Evolutionary conservation across 2,113 vertebrate genomes (phyloP).

Genomic region (Eublepharis macularius): DNA sequence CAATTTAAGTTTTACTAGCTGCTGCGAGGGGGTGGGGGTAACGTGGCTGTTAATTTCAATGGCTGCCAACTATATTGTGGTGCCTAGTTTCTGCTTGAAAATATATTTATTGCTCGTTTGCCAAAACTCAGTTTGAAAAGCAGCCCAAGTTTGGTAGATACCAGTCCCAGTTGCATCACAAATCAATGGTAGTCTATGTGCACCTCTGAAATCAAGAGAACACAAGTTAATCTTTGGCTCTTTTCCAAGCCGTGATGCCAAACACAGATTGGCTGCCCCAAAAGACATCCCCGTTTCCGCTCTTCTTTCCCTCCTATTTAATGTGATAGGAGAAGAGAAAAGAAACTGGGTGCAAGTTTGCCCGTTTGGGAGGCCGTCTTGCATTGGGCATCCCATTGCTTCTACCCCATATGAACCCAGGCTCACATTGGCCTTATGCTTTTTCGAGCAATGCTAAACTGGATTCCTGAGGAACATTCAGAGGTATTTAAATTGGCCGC

Average conservation of each 20-base stretch:
- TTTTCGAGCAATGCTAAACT: constrained; percentile 17
- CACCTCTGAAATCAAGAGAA: neutral
- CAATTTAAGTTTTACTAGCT: neutral
- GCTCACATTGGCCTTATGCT: neutral
- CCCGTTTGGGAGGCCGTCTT: neutral
- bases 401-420: neutral
- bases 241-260: neutral
- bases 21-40: neutral
- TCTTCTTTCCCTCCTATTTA: neutral
- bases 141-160: too few species aligned
- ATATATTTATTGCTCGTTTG: too few species aligned
- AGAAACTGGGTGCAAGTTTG: neutral
- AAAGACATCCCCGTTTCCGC: neutral
- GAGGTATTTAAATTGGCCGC: constrained; percentile 42
- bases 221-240: neutral
- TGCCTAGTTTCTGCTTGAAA: neutral
- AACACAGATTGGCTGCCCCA: too few species aligned
- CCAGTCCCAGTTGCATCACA: neutral
- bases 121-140: neutral
- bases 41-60: neutral
- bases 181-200: neutral
- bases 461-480: neutral
- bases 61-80: neutral
- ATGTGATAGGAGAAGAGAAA: neutral
- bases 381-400: neutral